Evolutionary conservation across 2,113 vertebrate species (phyloP), one percentile per base, ranked within the genome.

Genomic region (Nothocercus nigrocapillus): DNA sequence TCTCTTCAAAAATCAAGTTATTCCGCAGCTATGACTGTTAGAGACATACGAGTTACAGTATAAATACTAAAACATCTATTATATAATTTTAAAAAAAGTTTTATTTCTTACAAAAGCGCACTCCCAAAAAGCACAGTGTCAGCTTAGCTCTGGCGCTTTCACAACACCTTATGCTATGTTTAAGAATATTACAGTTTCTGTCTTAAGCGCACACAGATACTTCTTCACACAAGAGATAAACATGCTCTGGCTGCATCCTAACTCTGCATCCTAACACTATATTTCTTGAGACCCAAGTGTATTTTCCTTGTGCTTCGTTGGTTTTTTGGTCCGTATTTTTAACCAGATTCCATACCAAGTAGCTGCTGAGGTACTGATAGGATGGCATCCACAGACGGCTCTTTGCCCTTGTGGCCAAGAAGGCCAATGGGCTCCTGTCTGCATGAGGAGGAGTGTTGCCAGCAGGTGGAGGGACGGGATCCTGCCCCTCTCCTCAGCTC

Each of bases 1-100:
- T 93, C 68, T 95, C n/a, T 88, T 86, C 51, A 95, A 96, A 97
- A 97, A 93, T 59, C 81, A 95, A 97, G 90, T 94, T 45, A 94
- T 96, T 95, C 54, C 96, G 72, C 79, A 95, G 61, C 22, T 82
- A 91, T 89, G 92, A 92, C 64, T 93, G 72, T 96, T 87, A 93
- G 76, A 96, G 89, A 89, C 90, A 93, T 95, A 47, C 64, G 42
- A 86, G 85, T 74, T 75, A 13, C 5, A 59, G 7, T 36, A 45
- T 12, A 84, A 81, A 87, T 75, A 82, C 30, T 89, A 93, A 94
- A 96, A 92, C 95, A 96, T 96, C 96, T 96, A 90, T 97, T 44
- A 85, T 59, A 59, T 47, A 93, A 82, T 95, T 95, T 84, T 86
- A 85, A 32, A 91, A 69, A 96, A 95, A 68, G 3, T 59, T 95